A percentile compares a stretch with the other conserved stretches of the same genome.
phyloP scores from a whole-genome alignment of 92 coral and sea anemone genomes.

The Heliopora coerulea region DNA sequence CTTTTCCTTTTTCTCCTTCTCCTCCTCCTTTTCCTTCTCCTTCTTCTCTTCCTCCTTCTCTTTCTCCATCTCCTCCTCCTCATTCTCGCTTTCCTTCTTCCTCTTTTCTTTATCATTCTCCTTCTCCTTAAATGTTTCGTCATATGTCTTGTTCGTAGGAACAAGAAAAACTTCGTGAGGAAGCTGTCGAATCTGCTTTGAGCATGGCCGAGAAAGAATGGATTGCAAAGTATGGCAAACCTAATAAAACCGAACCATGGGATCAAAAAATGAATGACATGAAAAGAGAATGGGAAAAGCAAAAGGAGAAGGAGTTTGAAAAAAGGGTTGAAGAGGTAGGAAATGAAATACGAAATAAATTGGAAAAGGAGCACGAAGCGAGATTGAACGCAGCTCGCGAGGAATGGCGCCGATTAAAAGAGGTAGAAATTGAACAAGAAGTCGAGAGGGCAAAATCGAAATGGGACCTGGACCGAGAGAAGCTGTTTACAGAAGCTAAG shows the following conservation, averaged over 20 bases:
- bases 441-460: not conserved
- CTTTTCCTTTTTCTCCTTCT: too few species aligned
- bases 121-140: not conserved
- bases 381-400: conserved; percentile 28
- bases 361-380: conserved; percentile 45
- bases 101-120: not conserved
- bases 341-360: conserved; percentile 33
- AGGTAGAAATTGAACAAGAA: conserved; percentile 25
- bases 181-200: conserved; percentile 63
- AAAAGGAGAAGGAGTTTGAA: conserved; percentile 37
- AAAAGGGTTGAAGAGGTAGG: conserved; percentile 50
- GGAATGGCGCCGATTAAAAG: conserved; percentile 12
- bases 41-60: too few species aligned
- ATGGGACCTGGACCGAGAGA: conserved; percentile 50
- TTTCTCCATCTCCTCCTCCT: too few species aligned
- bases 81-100: too few species aligned
- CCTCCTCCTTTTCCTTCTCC: too few species aligned
- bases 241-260: not conserved
- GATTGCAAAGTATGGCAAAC: conserved; percentile 28
- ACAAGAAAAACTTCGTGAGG: conserved; percentile 48
- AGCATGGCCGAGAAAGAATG: conserved; percentile 69
- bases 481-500: conserved; percentile 54
- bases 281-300: conserved; percentile 18
- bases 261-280: not conserved
- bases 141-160: conserved; percentile 37